These are phyloP conservation scores for Rhadina sibilatrix DNA, from an alignment of 2,113 vertebrate species.

Conservation along the genomic window DNA sequence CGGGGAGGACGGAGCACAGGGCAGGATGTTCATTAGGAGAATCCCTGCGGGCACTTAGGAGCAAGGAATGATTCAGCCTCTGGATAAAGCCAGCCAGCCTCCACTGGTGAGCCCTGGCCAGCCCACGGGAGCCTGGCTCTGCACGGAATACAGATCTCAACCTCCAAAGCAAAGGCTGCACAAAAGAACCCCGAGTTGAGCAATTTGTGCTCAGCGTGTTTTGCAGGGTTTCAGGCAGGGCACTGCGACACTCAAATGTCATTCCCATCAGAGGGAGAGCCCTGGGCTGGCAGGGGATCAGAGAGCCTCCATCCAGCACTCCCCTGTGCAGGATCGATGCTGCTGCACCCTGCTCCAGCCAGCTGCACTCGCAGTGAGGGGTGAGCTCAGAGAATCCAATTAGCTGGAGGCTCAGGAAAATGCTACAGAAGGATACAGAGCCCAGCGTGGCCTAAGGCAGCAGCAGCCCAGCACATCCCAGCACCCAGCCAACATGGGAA, in stretches of 20 bases:
- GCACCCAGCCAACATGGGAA: neutral
- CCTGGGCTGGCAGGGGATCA: neutral
- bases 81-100: neutral
- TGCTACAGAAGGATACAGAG: neutral
- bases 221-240: neutral
- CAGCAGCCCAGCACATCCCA: neutral
- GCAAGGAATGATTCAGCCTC: neutral
- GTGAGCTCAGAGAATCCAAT: neutral
- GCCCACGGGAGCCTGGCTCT: neutral
- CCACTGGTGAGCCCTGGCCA: neutral
- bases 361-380: neutral
- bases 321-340: neutral
- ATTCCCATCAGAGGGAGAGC: neutral
- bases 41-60: neutral
- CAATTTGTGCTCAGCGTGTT: neutral
- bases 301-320: neutral
- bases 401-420: neutral
- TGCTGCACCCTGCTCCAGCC: neutral
- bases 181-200: neutral
- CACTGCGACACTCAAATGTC: neutral
- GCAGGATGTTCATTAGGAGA: neutral
- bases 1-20: neutral
- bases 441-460: neutral
- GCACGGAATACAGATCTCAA: fast-evolving
- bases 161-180: neutral